Evolutionary conservation across 2,113 vertebrate species (phyloP).

Genomic region (Tylochromis polylepis): DNA sequence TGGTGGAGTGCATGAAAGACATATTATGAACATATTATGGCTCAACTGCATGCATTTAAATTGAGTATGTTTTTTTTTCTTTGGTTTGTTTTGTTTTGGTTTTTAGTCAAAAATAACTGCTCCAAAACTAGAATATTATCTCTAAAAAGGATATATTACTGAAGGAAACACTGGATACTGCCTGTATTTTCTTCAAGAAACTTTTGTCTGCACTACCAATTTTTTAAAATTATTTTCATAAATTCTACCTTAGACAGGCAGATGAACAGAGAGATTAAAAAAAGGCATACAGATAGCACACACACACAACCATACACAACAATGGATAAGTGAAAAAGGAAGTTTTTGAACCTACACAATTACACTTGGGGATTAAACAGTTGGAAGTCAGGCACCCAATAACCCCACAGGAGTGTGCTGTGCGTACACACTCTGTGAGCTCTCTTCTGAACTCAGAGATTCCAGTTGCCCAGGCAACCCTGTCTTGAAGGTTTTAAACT

Average conservation of each 20-base stretch:
- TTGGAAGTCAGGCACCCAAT: constrained; percentile 48
- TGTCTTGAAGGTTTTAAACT: constrained; percentile 66
- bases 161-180: not conserved
- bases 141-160: not conserved
- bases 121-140: not conserved
- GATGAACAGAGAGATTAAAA: not conserved
- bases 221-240: not conserved
- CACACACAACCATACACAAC: not conserved
- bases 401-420: constrained; percentile 61
- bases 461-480: constrained; percentile 72
- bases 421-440: constrained; percentile 41
- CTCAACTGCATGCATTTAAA: not conserved
- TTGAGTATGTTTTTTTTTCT: not conserved
- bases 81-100: not conserved
- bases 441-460: constrained; percentile 39
- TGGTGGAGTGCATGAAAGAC: not conserved
- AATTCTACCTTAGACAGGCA: not conserved
- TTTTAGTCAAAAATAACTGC: not conserved
- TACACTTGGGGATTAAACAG: constrained; percentile 45
- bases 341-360: constrained; percentile 14
- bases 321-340: not conserved
- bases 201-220: not conserved
- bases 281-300: not conserved
- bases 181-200: not conserved
- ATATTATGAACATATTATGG: not conserved